phyloP scores from a whole-genome alignment of 2,113 vertebrate genomes.

The Ictalurus furcatus region DNA sequence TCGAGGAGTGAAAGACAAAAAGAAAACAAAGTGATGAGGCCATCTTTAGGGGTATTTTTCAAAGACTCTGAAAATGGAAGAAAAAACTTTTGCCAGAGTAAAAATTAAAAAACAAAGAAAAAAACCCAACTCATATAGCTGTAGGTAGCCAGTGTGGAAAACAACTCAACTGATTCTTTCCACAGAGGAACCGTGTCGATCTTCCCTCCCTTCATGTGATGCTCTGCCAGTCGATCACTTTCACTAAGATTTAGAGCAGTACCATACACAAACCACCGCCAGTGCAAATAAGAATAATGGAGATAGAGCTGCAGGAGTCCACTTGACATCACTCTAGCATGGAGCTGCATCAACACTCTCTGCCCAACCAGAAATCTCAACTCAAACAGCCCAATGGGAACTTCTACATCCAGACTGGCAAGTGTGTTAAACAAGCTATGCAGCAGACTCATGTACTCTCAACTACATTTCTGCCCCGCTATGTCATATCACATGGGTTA shows the following conservation, averaged over 20 bases:
- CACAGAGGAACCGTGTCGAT: background rate
- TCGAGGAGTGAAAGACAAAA: constrained; percentile 36
- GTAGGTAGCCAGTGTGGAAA: constrained; percentile 1
- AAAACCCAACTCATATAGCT: background rate
- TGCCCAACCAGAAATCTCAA: constrained; percentile 62
- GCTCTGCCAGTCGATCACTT: constrained; percentile 32
- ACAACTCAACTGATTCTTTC: background rate
- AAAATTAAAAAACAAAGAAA: background rate
- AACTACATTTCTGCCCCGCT: constrained; percentile 9
- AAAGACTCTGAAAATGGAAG: background rate
- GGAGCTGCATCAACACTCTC: constrained; percentile 66
- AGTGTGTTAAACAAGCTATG: constrained; percentile 28
- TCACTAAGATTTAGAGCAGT: constrained; percentile 51
- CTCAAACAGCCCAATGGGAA: constrained; percentile 50
- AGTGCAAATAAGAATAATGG: constrained; percentile 64
- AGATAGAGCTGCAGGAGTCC: constrained; percentile 64
- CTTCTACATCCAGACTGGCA: constrained; percentile 13
- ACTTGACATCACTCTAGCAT: constrained; percentile 66
- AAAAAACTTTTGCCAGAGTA: background rate
- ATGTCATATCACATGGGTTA: background rate
- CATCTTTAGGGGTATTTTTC: background rate
- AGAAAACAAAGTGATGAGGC: background rate
- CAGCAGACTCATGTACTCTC: constrained; percentile 8
- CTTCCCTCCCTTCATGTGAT: background rate
- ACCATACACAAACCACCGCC: constrained; percentile 51